A percentile compares a stretch with the other conserved stretches of the same genome.
Conservation (phyloP, 2,888 invertebrate species). For the Ectropis crepuscularia region DNA sequence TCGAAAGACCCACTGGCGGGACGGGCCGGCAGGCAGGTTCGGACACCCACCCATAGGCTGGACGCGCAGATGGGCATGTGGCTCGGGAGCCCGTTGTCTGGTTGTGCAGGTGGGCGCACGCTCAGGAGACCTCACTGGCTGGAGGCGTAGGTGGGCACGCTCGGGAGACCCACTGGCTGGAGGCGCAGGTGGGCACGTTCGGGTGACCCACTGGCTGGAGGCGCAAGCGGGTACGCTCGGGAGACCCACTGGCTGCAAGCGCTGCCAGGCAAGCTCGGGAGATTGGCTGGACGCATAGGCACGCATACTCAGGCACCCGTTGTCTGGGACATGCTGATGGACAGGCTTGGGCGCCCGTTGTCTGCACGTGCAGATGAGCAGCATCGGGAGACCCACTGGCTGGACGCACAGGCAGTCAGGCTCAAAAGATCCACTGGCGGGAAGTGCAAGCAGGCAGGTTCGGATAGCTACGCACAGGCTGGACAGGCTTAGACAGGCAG, state of each 20-base stretch:
- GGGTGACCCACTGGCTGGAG: not conserved
- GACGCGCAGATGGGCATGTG: not conserved
- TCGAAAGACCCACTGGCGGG: not conserved
- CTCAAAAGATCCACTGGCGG: not conserved
- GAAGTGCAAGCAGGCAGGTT: not conserved
- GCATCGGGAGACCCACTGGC: not conserved
- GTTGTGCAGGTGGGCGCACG: not conserved
- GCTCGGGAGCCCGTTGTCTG: not conserved
- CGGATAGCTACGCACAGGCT: too few relatives aligned
- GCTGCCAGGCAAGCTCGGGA: not conserved
- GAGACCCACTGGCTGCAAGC: slow-evolving; percentile 11
- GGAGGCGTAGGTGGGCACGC: not conserved
- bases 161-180: not conserved
- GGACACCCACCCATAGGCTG: too few relatives aligned
- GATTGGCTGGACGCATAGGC: not conserved
- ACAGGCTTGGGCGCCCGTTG: not conserved
- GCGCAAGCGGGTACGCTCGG: slow-evolving; percentile 8
- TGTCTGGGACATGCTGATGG: not conserved
- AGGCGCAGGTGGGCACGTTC: not conserved
- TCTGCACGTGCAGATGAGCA: not conserved
- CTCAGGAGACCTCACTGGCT: not conserved
- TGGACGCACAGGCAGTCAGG: not conserved
- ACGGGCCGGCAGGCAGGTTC: not conserved
- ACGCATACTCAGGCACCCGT: not conserved
- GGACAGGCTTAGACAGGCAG: not conserved